Percentiles rank a stretch among this genome's conserved stretches.
Evolutionary conservation across 2,113 vertebrate species (phyloP).

Genomic region (Pavo muticus): DNA sequence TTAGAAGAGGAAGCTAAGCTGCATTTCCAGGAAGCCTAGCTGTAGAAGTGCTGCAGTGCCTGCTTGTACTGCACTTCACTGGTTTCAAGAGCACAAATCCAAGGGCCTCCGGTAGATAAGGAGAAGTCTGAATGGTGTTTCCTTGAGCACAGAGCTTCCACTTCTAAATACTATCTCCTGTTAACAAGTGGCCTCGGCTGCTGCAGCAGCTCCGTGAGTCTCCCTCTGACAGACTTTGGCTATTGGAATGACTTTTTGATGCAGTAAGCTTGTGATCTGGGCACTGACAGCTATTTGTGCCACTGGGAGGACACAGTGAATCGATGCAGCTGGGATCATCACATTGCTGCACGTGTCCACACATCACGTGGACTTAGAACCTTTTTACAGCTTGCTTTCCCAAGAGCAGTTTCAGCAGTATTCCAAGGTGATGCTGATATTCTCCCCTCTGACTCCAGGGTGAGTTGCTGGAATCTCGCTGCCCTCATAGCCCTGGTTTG

Average conservation of each 20-base stretch:
- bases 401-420: not conserved
- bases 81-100: not conserved
- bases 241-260: not conserved
- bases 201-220: not conserved
- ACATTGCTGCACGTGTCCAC: not conserved
- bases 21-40: not conserved
- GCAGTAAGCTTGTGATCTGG: not conserved
- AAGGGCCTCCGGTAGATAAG: not conserved
- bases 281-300: not conserved
- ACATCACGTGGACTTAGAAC: not conserved
- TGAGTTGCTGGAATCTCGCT: not conserved
- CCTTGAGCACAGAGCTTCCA: not conserved
- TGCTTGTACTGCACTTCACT: not conserved
- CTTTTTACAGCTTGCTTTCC: not conserved
- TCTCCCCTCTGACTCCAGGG: not conserved
- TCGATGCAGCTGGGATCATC: not conserved
- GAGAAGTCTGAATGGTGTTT: not conserved
- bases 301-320: not conserved
- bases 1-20: not conserved
- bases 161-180: accelerated
- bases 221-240: not conserved
- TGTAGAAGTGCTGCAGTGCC: not conserved
- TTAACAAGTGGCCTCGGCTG: not conserved
- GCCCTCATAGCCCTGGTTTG: accelerated
- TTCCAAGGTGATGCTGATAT: not conserved